Evolutionary conservation across 2,888 invertebrate species (phyloP), one percentile per base, ranked within the genome.

Genomic region (Hypsopygia costalis): DNA sequence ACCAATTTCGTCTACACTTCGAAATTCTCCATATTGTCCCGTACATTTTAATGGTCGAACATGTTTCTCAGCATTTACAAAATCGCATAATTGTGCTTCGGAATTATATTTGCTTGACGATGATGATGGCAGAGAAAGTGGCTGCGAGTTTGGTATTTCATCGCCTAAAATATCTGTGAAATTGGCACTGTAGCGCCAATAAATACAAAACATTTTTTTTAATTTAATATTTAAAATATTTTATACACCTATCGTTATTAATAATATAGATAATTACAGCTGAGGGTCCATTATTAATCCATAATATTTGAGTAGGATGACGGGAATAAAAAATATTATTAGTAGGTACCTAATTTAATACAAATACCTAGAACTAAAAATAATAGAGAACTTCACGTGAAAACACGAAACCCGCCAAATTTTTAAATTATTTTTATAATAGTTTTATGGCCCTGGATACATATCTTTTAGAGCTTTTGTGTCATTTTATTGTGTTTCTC

Each of bases 1-100:
- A 83, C 87, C 83, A 41, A 88, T 78, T 75, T 88, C 88, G 47
- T 83, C 74, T 10, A 70, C 52, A 49, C 82, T 75, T 28, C 88
- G 68, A 47, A 82, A 80, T 28, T 78, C 68, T 12, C 77, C 82
- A 35, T 58, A 50, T 54, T 81, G 77, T 0, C 85, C 85, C 3
- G 79, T 80, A 37, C 69, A 56, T 62, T 74, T 83, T 6, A 48
- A 36, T 7, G 83, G 85, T 27, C 72, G 67, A 36, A 8, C 40
- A 22, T 9, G 43, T 36, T 47, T 47, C 35, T 34, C 16, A n/a
- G 27, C 32, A 20, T 16, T 9, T 33, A 29, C 28, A 34, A 20
- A 11, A 33, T 11, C 32, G 37, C 34, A 10, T 28, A 34, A 46
- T 35, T 36, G 30, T 34, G 37, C 36, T 34, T 36, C 25, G n/a